Percentiles rank a stretch among this genome's conserved stretches.
These are phyloP conservation scores for Sycophaga agraensis DNA, from an alignment of 1,140 invertebrate species.

Conservation along the genomic window DNA sequence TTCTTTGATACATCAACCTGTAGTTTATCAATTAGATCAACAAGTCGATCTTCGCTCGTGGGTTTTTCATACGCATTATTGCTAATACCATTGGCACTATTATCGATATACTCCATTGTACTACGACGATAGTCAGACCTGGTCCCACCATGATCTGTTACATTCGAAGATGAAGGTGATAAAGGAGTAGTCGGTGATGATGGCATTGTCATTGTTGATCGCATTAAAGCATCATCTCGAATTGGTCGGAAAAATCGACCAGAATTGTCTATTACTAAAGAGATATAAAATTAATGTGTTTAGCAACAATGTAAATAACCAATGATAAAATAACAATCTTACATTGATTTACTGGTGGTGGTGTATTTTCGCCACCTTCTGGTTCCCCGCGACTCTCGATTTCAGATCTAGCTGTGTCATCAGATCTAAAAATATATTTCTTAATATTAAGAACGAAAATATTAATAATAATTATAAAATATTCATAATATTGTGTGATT, in stretches of 20 bases:
- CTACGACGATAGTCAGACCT: slow-evolving; percentile 50
- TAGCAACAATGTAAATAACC: no score
- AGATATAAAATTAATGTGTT: neutral
- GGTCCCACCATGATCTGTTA: slow-evolving; percentile 47
- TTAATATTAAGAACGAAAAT: no score
- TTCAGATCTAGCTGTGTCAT: slow-evolving; percentile 72
- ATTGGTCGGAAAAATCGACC: slow-evolving; percentile 49
- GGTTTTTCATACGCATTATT: slow-evolving; percentile 38
- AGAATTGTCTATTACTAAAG: slow-evolving; percentile 34
- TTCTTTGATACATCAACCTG: slow-evolving; percentile 45
- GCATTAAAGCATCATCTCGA: slow-evolving; percentile 44
- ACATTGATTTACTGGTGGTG: slow-evolving; percentile 44
- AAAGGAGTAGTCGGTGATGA: slow-evolving; percentile 42
- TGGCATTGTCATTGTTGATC: slow-evolving; percentile 33
- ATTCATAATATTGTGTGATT: no score
- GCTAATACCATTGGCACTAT: slow-evolving; percentile 54
- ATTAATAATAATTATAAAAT: no score
- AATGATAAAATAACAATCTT: slow-evolving; percentile 27
- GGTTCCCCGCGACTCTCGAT: slow-evolving; percentile 59
- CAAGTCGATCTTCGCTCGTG: slow-evolving; percentile 40
- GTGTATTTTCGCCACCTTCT: slow-evolving; percentile 53
- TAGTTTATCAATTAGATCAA: slow-evolving; percentile 47
- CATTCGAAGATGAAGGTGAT: slow-evolving; percentile 43
- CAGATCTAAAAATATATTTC: slow-evolving; percentile 62
- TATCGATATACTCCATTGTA: slow-evolving; percentile 56